A percentile compares a stretch with the other conserved stretches of the same genome.
These are phyloP conservation scores for Drosophila peninsularis DNA, from an alignment of 2,888 invertebrate genomes.

Conservation along the genomic window DNA sequence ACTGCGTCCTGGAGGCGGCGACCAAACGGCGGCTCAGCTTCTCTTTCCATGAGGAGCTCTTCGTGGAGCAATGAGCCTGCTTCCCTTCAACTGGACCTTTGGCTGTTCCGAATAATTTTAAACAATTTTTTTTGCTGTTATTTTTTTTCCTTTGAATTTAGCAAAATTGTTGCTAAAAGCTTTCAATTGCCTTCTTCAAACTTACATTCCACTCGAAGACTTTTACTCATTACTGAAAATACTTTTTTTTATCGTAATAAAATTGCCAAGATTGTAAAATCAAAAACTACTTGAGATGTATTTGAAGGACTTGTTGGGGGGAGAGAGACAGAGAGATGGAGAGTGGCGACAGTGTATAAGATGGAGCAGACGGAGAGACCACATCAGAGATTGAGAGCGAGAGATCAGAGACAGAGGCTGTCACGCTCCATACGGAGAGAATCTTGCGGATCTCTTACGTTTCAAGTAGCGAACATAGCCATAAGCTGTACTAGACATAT, in stretches of 20 bases:
- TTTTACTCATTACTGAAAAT: constrained; percentile 3
- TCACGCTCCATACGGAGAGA: too few species aligned
- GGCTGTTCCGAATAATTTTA: constrained; percentile 41
- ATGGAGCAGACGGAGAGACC: too few species aligned
- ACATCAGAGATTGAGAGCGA: too few species aligned
- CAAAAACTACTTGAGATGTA: not conserved
- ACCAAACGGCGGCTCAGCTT: constrained; percentile 80
- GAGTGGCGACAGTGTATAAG: too few species aligned
- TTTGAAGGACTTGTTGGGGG: too few species aligned
- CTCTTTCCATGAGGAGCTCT: constrained; percentile 87
- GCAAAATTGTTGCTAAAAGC: constrained; percentile 48
- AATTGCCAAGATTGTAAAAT: constrained; percentile 27
- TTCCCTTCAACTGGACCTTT: constrained; percentile 11
- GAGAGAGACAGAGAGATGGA: too few species aligned
- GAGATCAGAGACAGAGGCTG: not conserved
- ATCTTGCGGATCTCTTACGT: too few species aligned
- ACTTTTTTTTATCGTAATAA: constrained; percentile 40
- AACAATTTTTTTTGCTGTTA: constrained; percentile 22
- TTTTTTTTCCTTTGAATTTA: constrained; percentile 10
- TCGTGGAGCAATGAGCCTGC: constrained; percentile 43
- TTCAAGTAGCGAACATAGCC: too few species aligned
- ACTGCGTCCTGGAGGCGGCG: constrained; percentile 44
- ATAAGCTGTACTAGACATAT: too few species aligned
- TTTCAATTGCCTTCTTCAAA: constrained; percentile 30
- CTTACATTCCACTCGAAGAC: constrained; percentile 33